Evolutionary conservation across 2,113 vertebrate species (phyloP), one percentile per base, ranked within the genome.

Genomic region (Australoheros scitulus): DNA sequence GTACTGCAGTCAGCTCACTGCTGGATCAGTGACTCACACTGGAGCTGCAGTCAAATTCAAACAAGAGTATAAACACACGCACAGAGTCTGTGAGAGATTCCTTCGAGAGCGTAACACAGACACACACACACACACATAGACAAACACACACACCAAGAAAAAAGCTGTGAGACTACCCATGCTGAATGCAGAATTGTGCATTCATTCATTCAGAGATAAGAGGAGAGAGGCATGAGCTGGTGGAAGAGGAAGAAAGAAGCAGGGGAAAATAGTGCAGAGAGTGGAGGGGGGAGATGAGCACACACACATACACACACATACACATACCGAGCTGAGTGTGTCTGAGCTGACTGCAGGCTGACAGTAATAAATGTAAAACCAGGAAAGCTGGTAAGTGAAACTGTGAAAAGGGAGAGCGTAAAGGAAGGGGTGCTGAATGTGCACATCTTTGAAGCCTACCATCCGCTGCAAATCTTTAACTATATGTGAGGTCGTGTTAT

Each of bases 331-430:
- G 59, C 57, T 50, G 64, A 72, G 85, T 65, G 79, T 47, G 77
- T 81, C 43, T 79, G 83, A 79, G 89, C 92, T 80, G 89, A 88
- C 85, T 89, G 81, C 87, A 82, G 85, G 87, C 89, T 93, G 91
- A 92, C 89, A 92, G 87, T 91, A 92, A 92, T 90, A 76, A 91
- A 92, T 90, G 93, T 91, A 92, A 92, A 93, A 91, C 86, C 84
- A 84, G 85, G 81, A 82, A 80, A 87, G 88, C 84, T 86, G 83
- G 77, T 83, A 78, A 89, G 89, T 78, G 80, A 86, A 91, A 89
- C 72, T 75, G 76, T 77, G 76, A 79, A 87, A 72, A 87, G 68
- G n/a, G 82, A 77, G 74, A 65, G 61, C 26, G 81, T 43, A 65
- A 47, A 79, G 20, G 29, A 68, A 74, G 58, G 79, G 89, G 81